Evolutionary conservation across 2,888 invertebrate species (phyloP), one percentile per base, ranked within the genome.

Genomic region (Macropis europaea): DNA sequence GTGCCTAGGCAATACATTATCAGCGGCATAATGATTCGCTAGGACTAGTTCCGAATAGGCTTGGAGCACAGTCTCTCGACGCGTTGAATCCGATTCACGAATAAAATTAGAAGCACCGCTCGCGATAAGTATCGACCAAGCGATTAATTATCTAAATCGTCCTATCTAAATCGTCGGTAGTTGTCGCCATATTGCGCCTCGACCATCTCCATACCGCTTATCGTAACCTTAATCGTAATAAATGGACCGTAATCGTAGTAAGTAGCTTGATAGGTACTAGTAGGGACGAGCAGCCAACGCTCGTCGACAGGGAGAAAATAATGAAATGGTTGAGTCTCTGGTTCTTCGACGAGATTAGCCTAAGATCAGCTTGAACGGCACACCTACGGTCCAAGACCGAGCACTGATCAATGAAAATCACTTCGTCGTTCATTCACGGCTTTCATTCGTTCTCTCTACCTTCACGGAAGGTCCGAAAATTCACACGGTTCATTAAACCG

Each of bases 31-130:
- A 70, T 54, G 72, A 64, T 81, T 73, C 73, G 71, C 79, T 73
- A 77, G 79, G 82, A 82, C 82, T 82, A 81, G 81, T 77, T 72
- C 67, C 76, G 71, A 63, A 69, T 59, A 42, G 54, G 52, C 22
- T 59, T 47, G 13, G n/a, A n/a, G n/a, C n/a, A n/a, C n/a, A n/a
- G n/a, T n/a, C n/a, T n/a, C n/a, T n/a, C n/a, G n/a, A n/a, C n/a
- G n/a, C n/a, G n/a, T n/a, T n/a, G n/a, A n/a, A n/a, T n/a, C n/a
- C n/a, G n/a, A n/a, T n/a, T n/a, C n/a, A n/a, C n/a, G n/a, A n/a
- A n/a, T n/a, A n/a, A n/a, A n/a, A n/a, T n/a, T 13, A 45, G 32
- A 42, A 48, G 19, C 13, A 11, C 54, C 56, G 9, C 19, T 40
- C 56, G 40, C 56, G 62, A 62, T 60, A 34, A 19, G 26, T 17